Base-by-base conservation (phyloP, 1,140 invertebrate genomes). In the Thaumetopoea pityocampa region DNA sequence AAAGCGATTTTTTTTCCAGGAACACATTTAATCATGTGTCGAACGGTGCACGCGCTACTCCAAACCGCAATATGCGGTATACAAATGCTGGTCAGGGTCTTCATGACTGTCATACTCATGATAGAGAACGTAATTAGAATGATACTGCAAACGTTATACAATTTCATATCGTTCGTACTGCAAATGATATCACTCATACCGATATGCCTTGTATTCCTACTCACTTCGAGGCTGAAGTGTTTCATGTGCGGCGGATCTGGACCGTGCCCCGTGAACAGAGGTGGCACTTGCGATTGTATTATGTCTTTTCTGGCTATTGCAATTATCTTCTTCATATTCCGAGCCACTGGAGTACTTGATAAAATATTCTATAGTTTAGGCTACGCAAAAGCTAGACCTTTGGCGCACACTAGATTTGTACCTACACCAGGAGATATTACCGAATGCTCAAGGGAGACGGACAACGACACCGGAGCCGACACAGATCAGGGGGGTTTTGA, bases 61-160 rank as follows among this genome's bases (percentile, higher is more conserved):
- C 61, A 63, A 40, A 76, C 61, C 12, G 33, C 37, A 51, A 70
- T 76, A 67, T 79, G 72, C 35, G 66, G 61, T 5, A 36, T 76
- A n/a, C 74, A 79, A 60, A 76, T 79, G 69, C 22, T 78, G 7
- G 61, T 71, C 2, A 59, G 78, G 18, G 60, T 79, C 26, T 64
- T 82, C 23, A 78, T 82, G 74, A 78, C 74, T 8, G 16, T 74
- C 1, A 55, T 79, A 9, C 51, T 82, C 1, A 78, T 82, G 78
- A 45, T 76, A 27, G 78, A 82, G 26, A 79, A 76, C 29, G 43
- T 82, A 1, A 66, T 79, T 37, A 45, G 72, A 35, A 73, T 79
- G 74, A 33, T 79, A 0, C 43, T 82, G 7, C 78, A 79, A 28
- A 79, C 72, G 0, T 4, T 76, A 1, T 82, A 79, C 44, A 82